A percentile compares a stretch with the other conserved stretches of the same genome.
These are phyloP conservation scores for Callosobruchus maculatus DNA, from an alignment of 2,888 invertebrate species.

Conservation along the genomic window DNA sequence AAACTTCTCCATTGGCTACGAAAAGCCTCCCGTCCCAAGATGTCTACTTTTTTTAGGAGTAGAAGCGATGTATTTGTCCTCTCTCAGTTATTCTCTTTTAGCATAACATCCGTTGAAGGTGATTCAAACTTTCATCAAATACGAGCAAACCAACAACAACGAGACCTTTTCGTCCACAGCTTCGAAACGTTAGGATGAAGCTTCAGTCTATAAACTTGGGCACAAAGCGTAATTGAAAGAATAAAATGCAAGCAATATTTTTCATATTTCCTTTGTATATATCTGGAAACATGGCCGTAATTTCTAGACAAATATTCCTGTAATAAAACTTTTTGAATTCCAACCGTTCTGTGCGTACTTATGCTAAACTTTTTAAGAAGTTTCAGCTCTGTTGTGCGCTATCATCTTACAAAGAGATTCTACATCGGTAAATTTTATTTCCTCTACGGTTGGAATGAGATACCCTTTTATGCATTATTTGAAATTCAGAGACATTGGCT, in stretches of 20 bases:
- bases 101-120: too few relatives aligned
- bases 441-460: neutral
- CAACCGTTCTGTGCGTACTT: neutral
- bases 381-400: neutral
- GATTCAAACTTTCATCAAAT: too few relatives aligned
- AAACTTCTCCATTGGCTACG: too few relatives aligned
- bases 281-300: neutral
- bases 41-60: too few relatives aligned
- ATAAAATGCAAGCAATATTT: neutral
- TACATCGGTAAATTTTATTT: neutral
- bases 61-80: too few relatives aligned
- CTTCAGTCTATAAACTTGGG: too few relatives aligned
- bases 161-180: too few relatives aligned
- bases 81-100: too few relatives aligned
- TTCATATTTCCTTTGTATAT: neutral
- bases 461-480: neutral
- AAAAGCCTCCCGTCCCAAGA: too few relatives aligned
- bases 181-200: too few relatives aligned
- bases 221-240: neutral
- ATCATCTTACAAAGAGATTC: neutral
- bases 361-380: neutral
- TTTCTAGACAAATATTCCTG: neutral
- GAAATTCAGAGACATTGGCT: neutral
- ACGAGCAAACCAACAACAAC: too few relatives aligned
- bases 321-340: neutral